Evolutionary conservation across 2,888 invertebrate genomes (phyloP), one percentile per base, ranked within the genome.

Genomic region (Andrena hattorfiana): DNA sequence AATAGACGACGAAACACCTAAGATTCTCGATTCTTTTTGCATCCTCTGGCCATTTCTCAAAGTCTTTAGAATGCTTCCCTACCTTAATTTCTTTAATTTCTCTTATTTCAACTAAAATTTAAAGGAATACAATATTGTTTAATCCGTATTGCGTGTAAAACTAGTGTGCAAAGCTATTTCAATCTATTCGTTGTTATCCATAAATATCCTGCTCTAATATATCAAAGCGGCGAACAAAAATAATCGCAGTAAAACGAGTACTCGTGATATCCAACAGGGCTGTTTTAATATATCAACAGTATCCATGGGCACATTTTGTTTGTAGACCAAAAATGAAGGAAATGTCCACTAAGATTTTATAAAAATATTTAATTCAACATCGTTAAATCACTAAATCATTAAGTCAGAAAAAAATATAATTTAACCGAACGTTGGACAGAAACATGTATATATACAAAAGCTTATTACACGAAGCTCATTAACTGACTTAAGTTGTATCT

Each of bases 41-140:
- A 89, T 99, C 99, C 75, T 99, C 99, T 0, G 97, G 96, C 97
- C 98, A 99, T 89, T 97, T 96, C 82, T 99, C 98, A 94, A 99
- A 99, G 92, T 98, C 98, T 94, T 97, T 97, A 0, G 98, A 98
- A 89, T 95, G 96, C 92, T 98, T 98, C 6, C 99, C 99, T 35
- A 96, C 93, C 51, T 99, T 95, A 59, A 99, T 96, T 94, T 99
- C 99, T 94, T 98, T 98, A 7, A 99, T 97, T 94, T 98, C 97
- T 72, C 97, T 95, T 87, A 99, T 95, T 91, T 97, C 97, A 49
- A 97, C 94, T 92, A 80, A 42, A 92, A 93, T 79, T 28, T 75
- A 30, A 77, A 56, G 10, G 26, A 23, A 67, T 51, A 71, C 48
- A 42, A 51, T 51, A 20, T 16, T 66, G 10, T 48, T 49, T 54